Conservation (phyloP, 2,113 vertebrate genomes). For the Tamias sibiricus region DNA sequence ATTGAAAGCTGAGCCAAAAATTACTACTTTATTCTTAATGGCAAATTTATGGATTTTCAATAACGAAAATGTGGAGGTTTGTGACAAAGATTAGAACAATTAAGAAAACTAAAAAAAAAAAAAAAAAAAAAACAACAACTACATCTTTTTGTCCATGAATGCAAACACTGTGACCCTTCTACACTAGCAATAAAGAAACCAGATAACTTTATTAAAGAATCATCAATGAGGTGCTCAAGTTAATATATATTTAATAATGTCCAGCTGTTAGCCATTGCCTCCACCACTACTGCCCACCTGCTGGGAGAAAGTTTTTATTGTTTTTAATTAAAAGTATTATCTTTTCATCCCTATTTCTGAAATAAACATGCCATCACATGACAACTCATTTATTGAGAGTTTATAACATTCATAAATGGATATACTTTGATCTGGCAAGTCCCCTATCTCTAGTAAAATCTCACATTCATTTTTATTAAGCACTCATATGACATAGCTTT, state of each 20-base stretch:
- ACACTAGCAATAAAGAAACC: slow-evolving; percentile 23
- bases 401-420: slow-evolving; percentile 66
- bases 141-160: neutral
- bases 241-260: slow-evolving; percentile 65
- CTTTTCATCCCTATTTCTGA: slow-evolving; percentile 61
- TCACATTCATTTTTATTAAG: slow-evolving; percentile 77
- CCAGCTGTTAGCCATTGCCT: slow-evolving; percentile 67
- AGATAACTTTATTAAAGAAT: slow-evolving; percentile 58
- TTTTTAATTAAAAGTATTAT: slow-evolving; percentile 81
- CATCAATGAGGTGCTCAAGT: slow-evolving; percentile 56
- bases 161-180: neutral
- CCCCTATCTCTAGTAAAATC: slow-evolving; percentile 71
- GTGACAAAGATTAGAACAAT: slow-evolving; percentile 12
- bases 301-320: slow-evolving; percentile 71
- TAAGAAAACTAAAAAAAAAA: neutral
- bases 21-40: neutral
- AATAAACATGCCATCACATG: slow-evolving; percentile 78
- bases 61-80: slow-evolving; percentile 22
- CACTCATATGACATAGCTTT: slow-evolving; percentile 67
- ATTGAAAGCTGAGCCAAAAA: neutral
- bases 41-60: neutral
- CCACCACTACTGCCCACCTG: slow-evolving; percentile 13
- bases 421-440: slow-evolving; percentile 72
- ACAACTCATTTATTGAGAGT: slow-evolving; percentile 71
- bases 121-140: too few relatives aligned